phyloP scores from a whole-genome alignment of 2,113 vertebrate species.

The Blennius ocellaris region DNA sequence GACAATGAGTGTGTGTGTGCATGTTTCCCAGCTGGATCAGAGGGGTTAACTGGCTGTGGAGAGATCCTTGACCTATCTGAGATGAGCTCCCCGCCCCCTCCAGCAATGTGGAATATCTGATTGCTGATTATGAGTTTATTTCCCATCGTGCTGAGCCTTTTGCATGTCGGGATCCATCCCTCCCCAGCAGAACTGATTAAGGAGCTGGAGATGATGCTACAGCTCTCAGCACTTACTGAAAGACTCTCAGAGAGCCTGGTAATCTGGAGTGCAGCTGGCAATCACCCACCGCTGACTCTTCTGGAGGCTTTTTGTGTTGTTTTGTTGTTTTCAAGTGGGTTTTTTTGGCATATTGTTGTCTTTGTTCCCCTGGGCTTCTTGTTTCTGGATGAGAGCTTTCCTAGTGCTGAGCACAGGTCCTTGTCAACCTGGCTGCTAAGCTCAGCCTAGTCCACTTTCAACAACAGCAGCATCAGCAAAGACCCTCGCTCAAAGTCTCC shows the following conservation, averaged over 20 bases:
- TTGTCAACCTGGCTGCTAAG: conserved; percentile 77
- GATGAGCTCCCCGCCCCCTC: conserved; percentile 73
- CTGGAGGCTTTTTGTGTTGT: conserved; percentile 69
- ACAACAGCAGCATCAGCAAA: conserved; percentile 77
- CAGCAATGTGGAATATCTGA: conserved; percentile 80
- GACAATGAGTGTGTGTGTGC: conserved; percentile 54
- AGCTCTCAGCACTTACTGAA: conserved; percentile 75
- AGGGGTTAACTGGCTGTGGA: conserved; percentile 75
- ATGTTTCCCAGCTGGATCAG: conserved; percentile 68
- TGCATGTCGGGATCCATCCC: conserved; percentile 78
- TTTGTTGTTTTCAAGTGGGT: conserved; percentile 82
- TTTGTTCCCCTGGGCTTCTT: conserved; percentile 83
- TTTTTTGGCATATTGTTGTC: conserved; percentile 77
- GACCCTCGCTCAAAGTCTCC: conserved; percentile 66
- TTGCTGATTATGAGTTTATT: conserved; percentile 86
- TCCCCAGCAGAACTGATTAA: conserved; percentile 81
- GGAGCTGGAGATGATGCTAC: conserved; percentile 79
- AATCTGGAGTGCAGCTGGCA: conserved; percentile 82
- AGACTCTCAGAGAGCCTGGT: conserved; percentile 74
- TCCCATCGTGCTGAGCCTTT: conserved; percentile 79
- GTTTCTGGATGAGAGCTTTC: conserved; percentile 85
- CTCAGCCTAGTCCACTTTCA: conserved; percentile 67
- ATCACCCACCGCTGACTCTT: conserved; percentile 78
- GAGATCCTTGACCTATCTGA: conserved; percentile 84
- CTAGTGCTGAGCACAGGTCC: conserved; percentile 84